Percentiles rank a stretch among this genome's conserved stretches.
Conservation (phyloP, 2,113 vertebrate species). For the Mirza zaza region DNA sequence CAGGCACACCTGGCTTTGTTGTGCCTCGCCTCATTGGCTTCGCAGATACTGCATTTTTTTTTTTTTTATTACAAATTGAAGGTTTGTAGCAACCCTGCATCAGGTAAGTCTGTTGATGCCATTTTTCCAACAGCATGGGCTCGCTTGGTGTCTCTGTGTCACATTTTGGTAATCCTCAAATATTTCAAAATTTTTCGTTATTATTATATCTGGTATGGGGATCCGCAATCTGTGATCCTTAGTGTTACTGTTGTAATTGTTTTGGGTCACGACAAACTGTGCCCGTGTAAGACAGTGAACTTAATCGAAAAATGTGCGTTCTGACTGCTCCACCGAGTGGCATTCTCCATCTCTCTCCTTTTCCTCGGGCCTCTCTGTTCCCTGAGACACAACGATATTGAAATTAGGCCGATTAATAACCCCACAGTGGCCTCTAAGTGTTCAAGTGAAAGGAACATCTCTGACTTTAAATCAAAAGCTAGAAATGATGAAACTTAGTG, state of each 20-base stretch:
- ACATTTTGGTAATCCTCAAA: neutral
- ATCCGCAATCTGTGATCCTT: neutral
- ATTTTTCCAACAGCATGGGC: neutral
- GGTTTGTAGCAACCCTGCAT: neutral
- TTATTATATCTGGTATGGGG: neutral
- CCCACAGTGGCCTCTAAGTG: neutral
- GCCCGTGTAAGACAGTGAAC: neutral
- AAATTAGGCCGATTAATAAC: neutral
- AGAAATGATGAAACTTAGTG: neutral
- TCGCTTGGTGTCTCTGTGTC: neutral
- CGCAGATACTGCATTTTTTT: neutral
- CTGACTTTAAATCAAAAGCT: neutral
- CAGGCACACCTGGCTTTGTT: neutral
- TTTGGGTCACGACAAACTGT: neutral
- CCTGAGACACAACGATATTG: neutral
- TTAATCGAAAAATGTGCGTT: neutral
- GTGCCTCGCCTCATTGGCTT: neutral
- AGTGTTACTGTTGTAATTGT: neutral
- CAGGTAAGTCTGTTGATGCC: neutral
- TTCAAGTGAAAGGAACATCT: neutral
- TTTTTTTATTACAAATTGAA: neutral
- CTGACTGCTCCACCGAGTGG: neutral
- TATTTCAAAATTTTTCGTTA: neutral
- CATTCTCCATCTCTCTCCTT: neutral
- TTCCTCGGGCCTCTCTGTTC: neutral